These are phyloP conservation scores for Xenotilapia flavipinnis DNA, from an alignment of 2,113 vertebrate genomes.

Conservation along the genomic window DNA sequence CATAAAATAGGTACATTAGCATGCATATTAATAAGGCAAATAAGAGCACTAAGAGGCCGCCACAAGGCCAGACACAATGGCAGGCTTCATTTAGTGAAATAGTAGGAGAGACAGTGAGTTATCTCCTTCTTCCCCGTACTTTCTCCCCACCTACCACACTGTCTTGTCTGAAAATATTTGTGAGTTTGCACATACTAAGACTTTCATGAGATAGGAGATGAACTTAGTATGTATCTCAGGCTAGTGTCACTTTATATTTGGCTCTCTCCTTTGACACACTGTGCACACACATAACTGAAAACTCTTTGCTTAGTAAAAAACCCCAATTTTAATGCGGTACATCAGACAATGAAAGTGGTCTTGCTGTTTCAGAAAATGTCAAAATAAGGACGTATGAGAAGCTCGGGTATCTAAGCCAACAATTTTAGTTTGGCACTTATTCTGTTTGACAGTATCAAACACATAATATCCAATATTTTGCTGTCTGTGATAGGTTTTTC, in stretches of 20 bases:
- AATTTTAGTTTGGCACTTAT: slow-evolving; percentile 48
- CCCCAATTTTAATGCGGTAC: neutral
- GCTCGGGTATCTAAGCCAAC: slow-evolving; percentile 34
- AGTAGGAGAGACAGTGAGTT: neutral
- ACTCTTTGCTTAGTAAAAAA: neutral
- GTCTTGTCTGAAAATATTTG: neutral
- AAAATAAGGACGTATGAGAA: slow-evolving; percentile 24
- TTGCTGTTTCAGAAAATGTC: slow-evolving; percentile 34
- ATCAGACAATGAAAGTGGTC: slow-evolving; percentile 19
- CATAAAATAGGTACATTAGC: slow-evolving; percentile 78
- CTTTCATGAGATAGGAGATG: neutral
- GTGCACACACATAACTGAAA: neutral
- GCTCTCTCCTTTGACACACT: neutral
- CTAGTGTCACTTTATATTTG: neutral
- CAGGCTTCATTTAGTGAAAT: slow-evolving; percentile 58
- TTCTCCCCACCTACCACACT: neutral
- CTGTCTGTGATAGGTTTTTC: slow-evolving; percentile 48
- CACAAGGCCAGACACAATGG: slow-evolving; percentile 46
- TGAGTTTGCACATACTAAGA: neutral
- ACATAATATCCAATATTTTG: slow-evolving; percentile 63
- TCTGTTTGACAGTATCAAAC: slow-evolving; percentile 60
- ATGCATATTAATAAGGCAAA: slow-evolving; percentile 76
- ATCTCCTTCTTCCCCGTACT: neutral
- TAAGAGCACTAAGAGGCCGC: slow-evolving; percentile 55
- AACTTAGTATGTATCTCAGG: slow-evolving; percentile 11